Percentiles rank a stretch among this genome's conserved stretches.
Evolutionary conservation across 2,113 vertebrate genomes (phyloP).

Genomic region (Paratilapia polleni): DNA sequence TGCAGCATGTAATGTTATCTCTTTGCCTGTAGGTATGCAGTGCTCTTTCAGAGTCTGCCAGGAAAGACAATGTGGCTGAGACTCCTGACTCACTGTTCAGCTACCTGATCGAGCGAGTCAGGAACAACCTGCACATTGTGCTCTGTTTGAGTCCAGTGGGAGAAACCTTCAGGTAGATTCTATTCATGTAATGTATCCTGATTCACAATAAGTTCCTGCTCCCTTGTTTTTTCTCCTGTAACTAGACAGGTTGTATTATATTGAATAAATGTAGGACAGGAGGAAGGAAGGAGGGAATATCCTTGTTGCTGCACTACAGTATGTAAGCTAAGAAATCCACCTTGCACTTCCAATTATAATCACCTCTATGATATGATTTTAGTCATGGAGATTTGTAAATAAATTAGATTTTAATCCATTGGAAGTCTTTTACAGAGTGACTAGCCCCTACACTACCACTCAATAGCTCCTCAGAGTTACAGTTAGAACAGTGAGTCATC

Average conservation of each 20-base stretch:
- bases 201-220: not conserved
- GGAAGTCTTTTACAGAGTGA: not conserved
- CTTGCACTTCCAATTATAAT: not conserved
- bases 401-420: not conserved
- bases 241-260: not conserved
- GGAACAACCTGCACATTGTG: slow-evolving; percentile 88
- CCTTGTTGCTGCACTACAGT: not conserved
- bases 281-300: not conserved
- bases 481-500: not conserved
- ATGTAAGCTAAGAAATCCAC: not conserved
- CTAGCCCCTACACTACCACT: not conserved
- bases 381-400: not conserved
- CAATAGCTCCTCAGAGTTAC: not conserved
- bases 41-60: slow-evolving; percentile 80
- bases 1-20: not conserved
- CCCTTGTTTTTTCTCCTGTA: not conserved
- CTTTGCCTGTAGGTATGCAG: slow-evolving; percentile 77
- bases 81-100: slow-evolving; percentile 84
- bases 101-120: slow-evolving; percentile 87
- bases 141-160: slow-evolving; percentile 90
- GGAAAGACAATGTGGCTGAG: slow-evolving; percentile 78
- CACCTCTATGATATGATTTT: not conserved
- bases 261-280: not conserved
- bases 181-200: slow-evolving; percentile 1
- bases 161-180: slow-evolving; percentile 85